Conservation (phyloP, 2,888 invertebrate genomes). For the Drosophila longiperda region DNA sequence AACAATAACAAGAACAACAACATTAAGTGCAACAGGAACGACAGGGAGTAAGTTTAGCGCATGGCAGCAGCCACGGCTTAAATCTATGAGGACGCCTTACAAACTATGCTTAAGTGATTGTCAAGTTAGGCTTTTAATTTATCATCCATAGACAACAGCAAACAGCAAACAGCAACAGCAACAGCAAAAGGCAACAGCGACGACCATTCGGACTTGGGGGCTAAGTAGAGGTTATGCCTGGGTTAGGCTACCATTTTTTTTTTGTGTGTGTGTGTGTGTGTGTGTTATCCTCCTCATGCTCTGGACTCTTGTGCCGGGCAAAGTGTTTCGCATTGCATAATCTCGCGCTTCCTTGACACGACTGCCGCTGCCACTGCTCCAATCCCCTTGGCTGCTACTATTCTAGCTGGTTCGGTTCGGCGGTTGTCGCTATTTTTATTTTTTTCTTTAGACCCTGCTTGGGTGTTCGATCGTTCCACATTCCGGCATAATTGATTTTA, state of each 20-base stretch:
- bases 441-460: conserved; percentile 49
- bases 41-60: conserved; percentile 60
- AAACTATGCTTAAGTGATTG: conserved; percentile 84
- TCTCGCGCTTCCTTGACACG: conserved; percentile 69
- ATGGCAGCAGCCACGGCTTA: conserved; percentile 68
- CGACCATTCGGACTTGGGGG: conserved; percentile 55
- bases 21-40: conserved; percentile 40
- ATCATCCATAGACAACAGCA: conserved; percentile 83
- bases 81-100: conserved; percentile 82
- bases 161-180: conserved; percentile 11
- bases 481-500: conserved; percentile 84
- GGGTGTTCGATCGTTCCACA: conserved; percentile 82
- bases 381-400: neutral
- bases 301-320: conserved; percentile 44
- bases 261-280: conserved; percentile 1
- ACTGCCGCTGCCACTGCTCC: conserved; percentile 2
- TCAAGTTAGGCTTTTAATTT: conserved; percentile 85
- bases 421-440: conserved; percentile 24
- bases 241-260: conserved; percentile 72
- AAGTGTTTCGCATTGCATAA: conserved; percentile 79
- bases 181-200: conserved; percentile 53
- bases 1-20: conserved; percentile 30
- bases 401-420: conserved; percentile 29
- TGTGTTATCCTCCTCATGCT: conserved; percentile 19
- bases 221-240: conserved; percentile 77